Percentiles rank a stretch among this genome's conserved stretches.
phyloP scores from a whole-genome alignment of 1,140 invertebrate genomes.

The Goniozus legneri region DNA sequence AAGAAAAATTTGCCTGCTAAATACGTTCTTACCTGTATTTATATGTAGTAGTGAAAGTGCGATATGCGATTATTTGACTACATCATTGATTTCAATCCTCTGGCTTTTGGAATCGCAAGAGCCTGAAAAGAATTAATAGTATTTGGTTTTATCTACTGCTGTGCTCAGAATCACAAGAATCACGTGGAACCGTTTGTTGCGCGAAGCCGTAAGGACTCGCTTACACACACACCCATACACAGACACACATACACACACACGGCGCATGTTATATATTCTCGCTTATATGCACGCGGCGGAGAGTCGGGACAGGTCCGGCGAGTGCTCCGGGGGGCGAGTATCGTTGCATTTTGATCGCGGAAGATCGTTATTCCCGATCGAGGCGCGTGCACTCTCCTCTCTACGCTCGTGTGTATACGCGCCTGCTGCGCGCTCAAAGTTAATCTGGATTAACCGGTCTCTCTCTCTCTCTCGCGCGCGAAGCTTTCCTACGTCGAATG shows the following conservation, averaged over 20 bases:
- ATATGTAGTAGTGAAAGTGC: too few relatives aligned
- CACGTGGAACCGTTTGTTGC: background rate
- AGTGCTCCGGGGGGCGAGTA: slow-evolving; percentile 20
- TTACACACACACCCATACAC: too few relatives aligned
- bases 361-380: slow-evolving; percentile 31
- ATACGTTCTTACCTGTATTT: too few relatives aligned
- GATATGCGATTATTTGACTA: too few relatives aligned
- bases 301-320: slow-evolving; percentile 16
- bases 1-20: too few relatives aligned
- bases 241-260: too few relatives aligned
- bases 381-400: slow-evolving; percentile 12
- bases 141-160: too few relatives aligned
- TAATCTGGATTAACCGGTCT: slow-evolving; percentile 36
- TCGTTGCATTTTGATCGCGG: slow-evolving; percentile 29
- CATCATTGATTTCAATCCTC: too few relatives aligned
- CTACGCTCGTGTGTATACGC: slow-evolving; percentile 4
- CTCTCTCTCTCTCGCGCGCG: slow-evolving; percentile 15
- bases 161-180: background rate
- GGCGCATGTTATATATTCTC: too few relatives aligned
- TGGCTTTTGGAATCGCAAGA: too few relatives aligned
- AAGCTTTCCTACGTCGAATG: too few relatives aligned
- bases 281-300: slow-evolving; percentile 3
- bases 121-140: too few relatives aligned
- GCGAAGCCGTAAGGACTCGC: background rate
- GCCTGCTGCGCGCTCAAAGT: slow-evolving; percentile 20